A percentile compares a stretch with the other conserved stretches of the same genome.
Conservation (phyloP, 2,113 vertebrate genomes). For the Oenanthe melanoleuca region DNA sequence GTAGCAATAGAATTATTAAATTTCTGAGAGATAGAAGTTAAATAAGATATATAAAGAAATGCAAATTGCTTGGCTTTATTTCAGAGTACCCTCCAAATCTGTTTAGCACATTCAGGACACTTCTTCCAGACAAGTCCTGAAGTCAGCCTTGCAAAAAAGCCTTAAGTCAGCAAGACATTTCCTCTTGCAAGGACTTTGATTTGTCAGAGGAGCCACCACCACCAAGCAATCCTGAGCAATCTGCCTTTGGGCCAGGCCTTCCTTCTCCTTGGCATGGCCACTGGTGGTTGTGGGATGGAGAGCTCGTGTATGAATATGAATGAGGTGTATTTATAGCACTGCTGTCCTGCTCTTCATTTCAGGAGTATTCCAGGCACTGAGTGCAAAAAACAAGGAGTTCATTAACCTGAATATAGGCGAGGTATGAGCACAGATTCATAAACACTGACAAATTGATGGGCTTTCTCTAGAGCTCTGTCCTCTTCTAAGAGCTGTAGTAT, state of each 20-base stretch:
- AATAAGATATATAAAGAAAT: background rate
- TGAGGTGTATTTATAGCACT: background rate
- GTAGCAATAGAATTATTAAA: background rate
- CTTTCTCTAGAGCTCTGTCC: background rate
- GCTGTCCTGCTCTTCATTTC: conserved; percentile 23
- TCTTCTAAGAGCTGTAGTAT: background rate
- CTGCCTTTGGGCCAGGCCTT: background rate
- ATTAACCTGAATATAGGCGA: conserved; percentile 75
- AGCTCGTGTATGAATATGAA: background rate
- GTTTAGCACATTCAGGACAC: background rate
- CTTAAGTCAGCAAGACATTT: background rate
- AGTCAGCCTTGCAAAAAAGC: background rate
- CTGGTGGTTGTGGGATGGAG: background rate
- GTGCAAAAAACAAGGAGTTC: conserved; percentile 49
- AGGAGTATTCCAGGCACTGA: conserved; percentile 77
- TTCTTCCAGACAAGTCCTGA: background rate
- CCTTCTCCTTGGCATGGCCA: background rate
- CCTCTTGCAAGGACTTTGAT: background rate
- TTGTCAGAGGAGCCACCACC: background rate
- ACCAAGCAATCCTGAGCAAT: background rate
- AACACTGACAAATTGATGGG: background rate
- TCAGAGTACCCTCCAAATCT: background rate
- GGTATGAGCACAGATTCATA: conserved; percentile 57
- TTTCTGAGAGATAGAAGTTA: background rate
- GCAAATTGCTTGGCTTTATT: background rate